phyloP scores from a whole-genome alignment of 1,140 invertebrate species.

The Tribolium castaneum region DNA sequence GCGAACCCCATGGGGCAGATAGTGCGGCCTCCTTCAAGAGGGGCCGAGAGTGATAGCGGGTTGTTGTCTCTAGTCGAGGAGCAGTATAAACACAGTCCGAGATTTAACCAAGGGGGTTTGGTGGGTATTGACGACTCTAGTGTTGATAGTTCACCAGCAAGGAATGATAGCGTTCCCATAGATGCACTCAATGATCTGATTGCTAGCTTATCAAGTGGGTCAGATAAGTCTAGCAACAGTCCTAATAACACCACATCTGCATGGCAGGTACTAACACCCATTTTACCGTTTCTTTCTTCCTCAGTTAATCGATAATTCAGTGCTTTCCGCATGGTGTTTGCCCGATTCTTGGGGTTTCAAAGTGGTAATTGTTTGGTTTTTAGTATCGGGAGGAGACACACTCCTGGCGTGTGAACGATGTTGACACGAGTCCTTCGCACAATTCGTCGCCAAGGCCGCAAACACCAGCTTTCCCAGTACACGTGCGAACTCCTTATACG shows the following conservation, averaged over 20 bases:
- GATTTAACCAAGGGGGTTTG: slow-evolving; percentile 65
- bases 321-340: background rate
- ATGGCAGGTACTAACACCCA: slow-evolving; percentile 63
- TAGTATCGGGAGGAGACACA: slow-evolving; percentile 75
- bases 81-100: slow-evolving; percentile 57
- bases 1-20: slow-evolving; percentile 61
- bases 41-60: slow-evolving; percentile 62
- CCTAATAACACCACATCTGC: slow-evolving; percentile 61
- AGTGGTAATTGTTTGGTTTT: background rate
- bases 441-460: slow-evolving; percentile 75
- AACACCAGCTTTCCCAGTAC: slow-evolving; percentile 91
- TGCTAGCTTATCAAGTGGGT: slow-evolving; percentile 62
- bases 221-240: slow-evolving; percentile 61
- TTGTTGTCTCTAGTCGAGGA: slow-evolving; percentile 65
- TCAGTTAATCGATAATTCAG: slow-evolving; percentile 25
- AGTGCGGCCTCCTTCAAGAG: slow-evolving; percentile 54
- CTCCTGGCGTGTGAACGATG: slow-evolving; percentile 72
- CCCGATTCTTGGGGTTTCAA: background rate
- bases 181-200: slow-evolving; percentile 62
- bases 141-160: slow-evolving; percentile 46
- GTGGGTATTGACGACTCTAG: slow-evolving; percentile 58
- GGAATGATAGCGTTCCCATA: slow-evolving; percentile 55
- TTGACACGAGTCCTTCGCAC: slow-evolving; percentile 65
- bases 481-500: slow-evolving; percentile 85
- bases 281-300: slow-evolving; percentile 35